A percentile compares a stretch with the other conserved stretches of the same genome.
Evolutionary conservation across 2,113 vertebrate species (phyloP).

Genomic region (Lampris megalopsis): DNA sequence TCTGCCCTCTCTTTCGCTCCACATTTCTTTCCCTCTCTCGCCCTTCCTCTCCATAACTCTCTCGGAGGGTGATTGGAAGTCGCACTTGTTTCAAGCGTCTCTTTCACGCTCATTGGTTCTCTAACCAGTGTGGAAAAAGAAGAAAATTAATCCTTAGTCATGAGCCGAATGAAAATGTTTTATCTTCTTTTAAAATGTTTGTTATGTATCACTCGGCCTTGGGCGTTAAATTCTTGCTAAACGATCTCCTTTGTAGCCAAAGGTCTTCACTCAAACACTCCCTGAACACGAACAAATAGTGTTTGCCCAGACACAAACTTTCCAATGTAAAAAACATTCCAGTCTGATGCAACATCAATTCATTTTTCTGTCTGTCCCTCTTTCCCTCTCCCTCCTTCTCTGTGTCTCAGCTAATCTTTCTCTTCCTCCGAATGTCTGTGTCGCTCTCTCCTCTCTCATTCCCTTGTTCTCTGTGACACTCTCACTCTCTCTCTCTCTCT

Average conservation of each 20-base stretch:
- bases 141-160: conserved; percentile 28
- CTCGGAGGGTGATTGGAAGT: conserved; percentile 7
- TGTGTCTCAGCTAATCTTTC: too few relatives aligned
- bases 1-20: neutral
- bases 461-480: too few relatives aligned
- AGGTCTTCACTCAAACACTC: neutral
- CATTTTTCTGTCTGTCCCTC: too few relatives aligned
- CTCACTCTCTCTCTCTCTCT: conserved; percentile 34
- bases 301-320: neutral
- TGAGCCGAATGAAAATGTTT: too few relatives aligned
- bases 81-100: conserved; percentile 34
- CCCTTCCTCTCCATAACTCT: neutral
- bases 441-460: neutral
- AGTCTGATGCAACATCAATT: too few relatives aligned
- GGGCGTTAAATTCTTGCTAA: neutral
- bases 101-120: conserved; percentile 11
- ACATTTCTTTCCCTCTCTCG: neutral
- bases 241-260: neutral
- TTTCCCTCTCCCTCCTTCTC: too few relatives aligned
- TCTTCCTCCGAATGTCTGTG: neutral
- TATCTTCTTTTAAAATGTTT: conserved; percentile 2
- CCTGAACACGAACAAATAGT: neutral
- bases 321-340: neutral
- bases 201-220: neutral
- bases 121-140: conserved; percentile 9